Evolutionary conservation across 1,140 invertebrate genomes (phyloP).

Genomic region (Drosophila saltans): DNA sequence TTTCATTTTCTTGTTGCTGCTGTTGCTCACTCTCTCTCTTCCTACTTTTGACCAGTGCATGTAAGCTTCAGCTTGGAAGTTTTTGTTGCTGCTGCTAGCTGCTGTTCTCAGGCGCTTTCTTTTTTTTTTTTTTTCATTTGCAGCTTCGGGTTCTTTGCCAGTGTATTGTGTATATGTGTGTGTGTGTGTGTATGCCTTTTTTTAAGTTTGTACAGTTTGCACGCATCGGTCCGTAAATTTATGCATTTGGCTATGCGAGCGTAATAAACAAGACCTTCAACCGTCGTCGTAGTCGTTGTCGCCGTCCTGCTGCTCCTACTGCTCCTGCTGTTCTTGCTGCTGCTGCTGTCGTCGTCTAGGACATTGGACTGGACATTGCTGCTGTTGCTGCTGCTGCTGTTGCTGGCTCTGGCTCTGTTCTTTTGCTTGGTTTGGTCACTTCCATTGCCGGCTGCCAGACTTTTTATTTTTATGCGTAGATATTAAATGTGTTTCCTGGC

Average conservation of each 20-base stretch:
- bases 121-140: conserved; percentile 73
- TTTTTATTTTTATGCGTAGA: conserved; percentile 81
- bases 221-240: conserved; percentile 82
- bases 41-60: conserved; percentile 63
- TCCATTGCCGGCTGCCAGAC: conserved; percentile 76
- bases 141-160: conserved; percentile 58
- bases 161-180: background rate
- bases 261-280: conserved; percentile 82
- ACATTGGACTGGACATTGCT: conserved; percentile 8
- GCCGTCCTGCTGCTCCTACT: conserved; percentile 20
- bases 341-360: conserved; percentile 29
- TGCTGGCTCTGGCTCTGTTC: background rate
- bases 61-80: conserved; percentile 67
- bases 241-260: conserved; percentile 81
- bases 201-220: conserved; percentile 78
- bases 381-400: conserved; percentile 20
- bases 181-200: conserved; percentile 23
- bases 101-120: conserved; percentile 43
- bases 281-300: conserved; percentile 52
- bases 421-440: conserved; percentile 66
- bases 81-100: conserved; percentile 29
- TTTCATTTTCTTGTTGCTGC: conserved; percentile 14
- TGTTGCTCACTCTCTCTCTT: background rate
- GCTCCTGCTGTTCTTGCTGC: conserved; percentile 26
- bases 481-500: conserved; percentile 82